These are phyloP conservation scores for Dolichopus griseipennis DNA, from an alignment of 2,888 invertebrate species.

Conservation along the genomic window DNA sequence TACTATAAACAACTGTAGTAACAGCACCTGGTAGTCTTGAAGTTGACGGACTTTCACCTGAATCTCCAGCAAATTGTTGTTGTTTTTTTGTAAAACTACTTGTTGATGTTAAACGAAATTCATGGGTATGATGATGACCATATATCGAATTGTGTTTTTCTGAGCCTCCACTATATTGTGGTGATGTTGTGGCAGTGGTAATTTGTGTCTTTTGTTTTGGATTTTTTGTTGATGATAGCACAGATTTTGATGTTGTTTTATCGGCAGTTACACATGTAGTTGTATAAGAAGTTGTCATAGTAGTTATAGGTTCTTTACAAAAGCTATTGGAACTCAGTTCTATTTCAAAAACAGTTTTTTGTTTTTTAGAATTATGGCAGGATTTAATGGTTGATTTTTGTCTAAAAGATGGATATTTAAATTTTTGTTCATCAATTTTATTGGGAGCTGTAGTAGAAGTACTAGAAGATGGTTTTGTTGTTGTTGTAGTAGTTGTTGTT, in stretches of 20 bases:
- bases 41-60: background rate
- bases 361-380: background rate
- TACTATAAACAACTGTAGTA: conserved; percentile 17
- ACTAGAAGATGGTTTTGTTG: too few relatives aligned
- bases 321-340: conserved; percentile 2
- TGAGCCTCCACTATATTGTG: background rate
- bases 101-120: background rate
- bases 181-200: conserved; percentile 1
- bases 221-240: conserved; percentile 18
- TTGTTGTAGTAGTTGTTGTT: conserved; percentile 19
- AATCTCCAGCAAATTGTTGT: background rate
- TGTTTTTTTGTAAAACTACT: conserved; percentile 1
- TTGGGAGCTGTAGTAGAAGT: conserved; percentile 7
- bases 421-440: background rate
- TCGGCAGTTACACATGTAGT: background rate
- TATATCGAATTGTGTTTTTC: background rate
- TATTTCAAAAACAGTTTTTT: conserved; percentile 9
- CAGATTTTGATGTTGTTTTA: conserved; percentile 14
- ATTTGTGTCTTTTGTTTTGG: conserved; percentile 11
- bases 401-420: background rate
- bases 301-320: conserved; percentile 7
- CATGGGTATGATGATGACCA: background rate
- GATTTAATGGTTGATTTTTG: background rate
- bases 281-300: conserved; percentile 15
- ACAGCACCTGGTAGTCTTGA: conserved; percentile 8